A percentile compares a stretch with the other conserved stretches of the same genome.
These are phyloP conservation scores for Sebastes goodei DNA, from an alignment of 2,797 vertebrate genomes.

Conservation along the genomic window DNA sequence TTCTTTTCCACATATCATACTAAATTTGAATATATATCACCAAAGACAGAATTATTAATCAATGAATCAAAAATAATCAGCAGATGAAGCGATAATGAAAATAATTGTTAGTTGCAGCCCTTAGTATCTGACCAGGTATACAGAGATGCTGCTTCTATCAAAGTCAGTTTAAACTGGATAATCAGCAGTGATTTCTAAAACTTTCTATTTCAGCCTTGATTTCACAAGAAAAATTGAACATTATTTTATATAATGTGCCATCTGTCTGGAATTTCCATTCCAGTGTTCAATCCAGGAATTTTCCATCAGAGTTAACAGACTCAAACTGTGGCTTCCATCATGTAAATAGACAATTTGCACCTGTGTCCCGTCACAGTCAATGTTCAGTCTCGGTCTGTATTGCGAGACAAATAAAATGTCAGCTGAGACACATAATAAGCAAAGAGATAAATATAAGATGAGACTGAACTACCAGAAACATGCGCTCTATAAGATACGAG, in stretches of 20 bases:
- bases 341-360: slow-evolving; percentile 24
- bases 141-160: background rate
- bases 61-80: background rate
- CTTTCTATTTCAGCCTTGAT: background rate
- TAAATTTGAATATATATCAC: no score
- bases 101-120: background rate
- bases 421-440: slow-evolving; percentile 9
- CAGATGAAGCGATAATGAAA: background rate
- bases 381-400: background rate
- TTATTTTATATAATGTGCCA: background rate
- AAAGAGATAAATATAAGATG: slow-evolving; percentile 1
- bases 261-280: background rate
- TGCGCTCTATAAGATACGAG: background rate
- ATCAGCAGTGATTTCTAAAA: background rate
- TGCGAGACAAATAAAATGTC: background rate
- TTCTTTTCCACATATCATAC: background rate
- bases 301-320: slow-evolving; percentile 3
- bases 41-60: background rate
- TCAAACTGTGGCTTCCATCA: slow-evolving; percentile 26
- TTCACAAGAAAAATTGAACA: background rate
- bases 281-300: background rate
- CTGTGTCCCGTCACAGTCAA: slow-evolving; percentile 21
- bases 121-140: background rate
- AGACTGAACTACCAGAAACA: background rate
- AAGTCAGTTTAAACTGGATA: background rate